Evolutionary conservation across 2,888 invertebrate species (phyloP).

Genomic region (Labia minor): DNA sequence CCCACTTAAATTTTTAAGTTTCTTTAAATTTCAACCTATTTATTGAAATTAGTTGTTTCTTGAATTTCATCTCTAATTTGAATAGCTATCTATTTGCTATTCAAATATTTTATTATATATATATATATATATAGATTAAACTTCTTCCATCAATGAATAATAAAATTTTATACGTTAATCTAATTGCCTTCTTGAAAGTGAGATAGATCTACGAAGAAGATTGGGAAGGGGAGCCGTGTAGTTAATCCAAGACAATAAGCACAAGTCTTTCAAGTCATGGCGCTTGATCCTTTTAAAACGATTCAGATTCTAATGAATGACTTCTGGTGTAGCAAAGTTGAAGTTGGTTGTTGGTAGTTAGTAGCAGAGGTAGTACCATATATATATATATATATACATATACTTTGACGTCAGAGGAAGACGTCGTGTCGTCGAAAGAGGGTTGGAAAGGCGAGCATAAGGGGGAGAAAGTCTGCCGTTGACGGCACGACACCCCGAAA

Average conservation of each 20-base stretch:
- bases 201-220: no score
- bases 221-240: neutral
- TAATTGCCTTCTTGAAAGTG: no score
- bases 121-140: no score
- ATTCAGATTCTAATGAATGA: conserved; percentile 7
- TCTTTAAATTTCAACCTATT: no score
- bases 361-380: neutral
- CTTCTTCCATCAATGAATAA: no score
- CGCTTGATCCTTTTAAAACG: conserved; percentile 13
- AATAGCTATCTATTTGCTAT: no score
- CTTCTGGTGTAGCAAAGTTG: conserved; percentile 5
- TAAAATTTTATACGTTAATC: no score
- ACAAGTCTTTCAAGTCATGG: neutral
- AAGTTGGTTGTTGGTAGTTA: neutral
- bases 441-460: neutral
- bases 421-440: conserved; percentile 5
- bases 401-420: conserved; percentile 4
- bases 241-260: conserved; percentile 8
- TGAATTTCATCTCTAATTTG: no score
- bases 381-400: neutral
- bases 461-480: neutral
- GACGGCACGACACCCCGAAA: neutral
- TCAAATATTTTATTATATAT: no score
- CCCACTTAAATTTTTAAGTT: no score
- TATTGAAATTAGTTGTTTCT: no score